Base-by-base conservation (phyloP, 2,888 invertebrate genomes). In the Bugula neritina region DNA sequence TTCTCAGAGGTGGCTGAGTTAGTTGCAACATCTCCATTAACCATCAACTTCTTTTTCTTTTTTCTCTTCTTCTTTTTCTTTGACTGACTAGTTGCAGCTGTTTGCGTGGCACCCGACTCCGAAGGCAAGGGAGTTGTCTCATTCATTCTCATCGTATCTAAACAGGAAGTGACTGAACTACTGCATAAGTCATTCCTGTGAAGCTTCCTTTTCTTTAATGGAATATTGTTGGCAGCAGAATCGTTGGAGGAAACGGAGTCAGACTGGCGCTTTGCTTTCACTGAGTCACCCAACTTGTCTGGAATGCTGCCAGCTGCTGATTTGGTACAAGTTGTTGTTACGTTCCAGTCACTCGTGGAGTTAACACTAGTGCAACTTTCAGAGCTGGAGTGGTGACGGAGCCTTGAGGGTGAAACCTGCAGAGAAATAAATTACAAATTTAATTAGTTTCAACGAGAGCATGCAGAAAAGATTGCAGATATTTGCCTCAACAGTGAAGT, bases 291-390 rank as follows among this genome's bases (percentile, higher is more conserved):
- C n/a, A n/a, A n/a, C n/a, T n/a, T n/a, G n/a, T n/a, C n/a, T n/a
- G n/a, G n/a, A n/a, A n/a, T n/a, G n/a, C n/a, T n/a, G n/a, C n/a
- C n/a, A n/a, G n/a, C n/a, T n/a, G n/a, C n/a, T n/a, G n/a, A n/a
- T n/a, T 43, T 43, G 27, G 27, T 63, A 13, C 2, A 10, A 34
- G 63, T 63, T 63, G 63, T 63, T 5, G 25, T 29, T 52, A 83
- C 80, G 35, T 78, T 77, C 84, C 84, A 84, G 29, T 80, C 83
- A 69, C 81, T 79, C 1, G 84, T 83, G 10, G 83, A 84, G 73
- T 81, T 82, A 5, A 80, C 78, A 75, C 81, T 82, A 43, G 79
- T 79, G 71, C 70, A n/a, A 43, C 27, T 52, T n/a, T 63, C 63
- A 2, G 63, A 63, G 2, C 27, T 31, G 3, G 63, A 63, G 63